A percentile compares a stretch with the other conserved stretches of the same genome.
phyloP scores from a whole-genome alignment of 2,797 vertebrate genomes.

The Halcyon leucocephala region DNA sequence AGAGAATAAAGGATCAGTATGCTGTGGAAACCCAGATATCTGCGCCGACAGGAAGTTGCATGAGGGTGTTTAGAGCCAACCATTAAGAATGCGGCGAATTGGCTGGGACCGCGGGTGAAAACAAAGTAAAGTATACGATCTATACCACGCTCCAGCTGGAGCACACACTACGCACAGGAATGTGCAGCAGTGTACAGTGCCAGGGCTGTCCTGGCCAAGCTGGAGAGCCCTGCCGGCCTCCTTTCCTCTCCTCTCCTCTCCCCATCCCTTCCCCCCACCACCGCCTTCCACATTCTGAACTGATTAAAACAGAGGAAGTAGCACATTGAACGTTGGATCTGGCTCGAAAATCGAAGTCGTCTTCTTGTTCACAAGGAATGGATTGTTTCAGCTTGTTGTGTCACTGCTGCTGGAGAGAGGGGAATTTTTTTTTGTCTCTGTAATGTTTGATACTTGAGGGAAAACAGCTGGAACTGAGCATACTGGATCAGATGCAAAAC shows the following conservation, averaged over 20 bases:
- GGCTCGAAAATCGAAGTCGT: slow-evolving; percentile 74
- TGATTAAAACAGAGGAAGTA: slow-evolving; percentile 80
- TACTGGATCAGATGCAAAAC: slow-evolving; percentile 75
- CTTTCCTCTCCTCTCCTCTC: not conserved
- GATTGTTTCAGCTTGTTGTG: slow-evolving; percentile 83
- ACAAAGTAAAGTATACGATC: slow-evolving; percentile 2
- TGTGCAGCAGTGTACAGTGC: not conserved
- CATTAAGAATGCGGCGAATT: not conserved
- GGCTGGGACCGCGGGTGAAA: not conserved
- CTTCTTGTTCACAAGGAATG: slow-evolving; percentile 82
- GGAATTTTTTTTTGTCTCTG: slow-evolving; percentile 76
- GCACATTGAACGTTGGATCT: slow-evolving; percentile 69
- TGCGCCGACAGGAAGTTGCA: slow-evolving; percentile 49
- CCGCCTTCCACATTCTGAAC: slow-evolving; percentile 64
- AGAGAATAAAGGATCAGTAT: not conserved
- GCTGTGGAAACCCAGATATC: not conserved
- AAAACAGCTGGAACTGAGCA: slow-evolving; percentile 84
- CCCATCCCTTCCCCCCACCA: slow-evolving; percentile 3
- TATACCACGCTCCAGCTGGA: slow-evolving; percentile 20
- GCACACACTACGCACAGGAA: not conserved
- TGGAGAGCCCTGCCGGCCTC: slow-evolving; percentile 4
- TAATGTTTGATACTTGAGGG: slow-evolving; percentile 86
- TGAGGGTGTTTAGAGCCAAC: slow-evolving; percentile 2
- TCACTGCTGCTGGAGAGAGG: slow-evolving; percentile 77
- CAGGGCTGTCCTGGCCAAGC: not conserved